Conservation (phyloP, 2,888 invertebrate species). For the Tetanocera ferruginea region DNA sequence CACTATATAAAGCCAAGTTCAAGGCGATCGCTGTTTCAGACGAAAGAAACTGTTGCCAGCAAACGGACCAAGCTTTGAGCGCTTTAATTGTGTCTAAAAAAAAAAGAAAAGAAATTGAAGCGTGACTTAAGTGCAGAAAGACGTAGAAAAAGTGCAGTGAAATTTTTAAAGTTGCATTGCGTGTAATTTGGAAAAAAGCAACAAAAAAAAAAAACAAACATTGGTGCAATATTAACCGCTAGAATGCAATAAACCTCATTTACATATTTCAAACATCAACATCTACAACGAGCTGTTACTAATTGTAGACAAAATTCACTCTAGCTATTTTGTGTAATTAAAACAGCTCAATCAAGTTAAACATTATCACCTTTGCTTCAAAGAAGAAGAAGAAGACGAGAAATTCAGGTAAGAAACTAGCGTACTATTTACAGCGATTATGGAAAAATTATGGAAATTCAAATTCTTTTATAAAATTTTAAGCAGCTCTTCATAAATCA, state of each 20-base stretch:
- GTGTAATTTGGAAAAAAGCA: neutral
- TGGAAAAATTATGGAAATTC: no score
- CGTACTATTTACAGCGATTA: no score
- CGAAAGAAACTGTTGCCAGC: slow-evolving; percentile 60
- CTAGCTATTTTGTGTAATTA: neutral
- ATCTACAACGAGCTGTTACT: no score
- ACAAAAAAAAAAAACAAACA: neutral
- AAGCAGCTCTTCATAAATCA: no score
- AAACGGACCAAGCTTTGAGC: slow-evolving; percentile 1
- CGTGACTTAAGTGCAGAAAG: neutral
- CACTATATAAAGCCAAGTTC: slow-evolving; percentile 86
- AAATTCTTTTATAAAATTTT: no score
- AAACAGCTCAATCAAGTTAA: neutral
- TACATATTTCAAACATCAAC: neutral
- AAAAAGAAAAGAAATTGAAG: neutral
- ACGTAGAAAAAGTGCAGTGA: slow-evolving; percentile 26
- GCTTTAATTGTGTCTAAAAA: neutral
- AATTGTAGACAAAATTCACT: no score
- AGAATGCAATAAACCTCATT: slow-evolving; percentile 21
- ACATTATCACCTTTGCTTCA: neutral
- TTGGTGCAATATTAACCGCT: neutral
- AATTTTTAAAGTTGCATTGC: slow-evolving; percentile 5
- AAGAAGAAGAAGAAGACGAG: neutral
- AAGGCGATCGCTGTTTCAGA: slow-evolving; percentile 79
- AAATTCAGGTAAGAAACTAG: slow-evolving; percentile 25